Evolutionary conservation across 2,888 invertebrate species (phyloP), one percentile per base, ranked within the genome.

Genomic region (Noctuana brunneofusca): DNA sequence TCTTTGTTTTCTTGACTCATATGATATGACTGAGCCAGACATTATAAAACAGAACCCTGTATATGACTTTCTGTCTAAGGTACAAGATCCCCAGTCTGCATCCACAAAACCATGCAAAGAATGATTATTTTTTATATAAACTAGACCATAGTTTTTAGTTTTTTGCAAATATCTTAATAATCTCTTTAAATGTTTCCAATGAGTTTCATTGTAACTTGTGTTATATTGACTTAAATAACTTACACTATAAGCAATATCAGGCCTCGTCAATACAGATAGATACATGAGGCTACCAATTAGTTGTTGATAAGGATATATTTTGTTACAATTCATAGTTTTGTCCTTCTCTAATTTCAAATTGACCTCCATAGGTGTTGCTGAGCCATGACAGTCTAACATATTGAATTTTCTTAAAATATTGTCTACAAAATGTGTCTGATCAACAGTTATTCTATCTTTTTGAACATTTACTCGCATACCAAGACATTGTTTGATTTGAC

Each of bases 1-100:
- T 58, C 58, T 69, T 53, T 78, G 75, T 65, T 77, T 77, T 24
- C 49, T 71, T 57, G 70, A 72, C 52, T 71, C 72, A 68, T 70
- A 78, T 3, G 75, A 76, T 52, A 80, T 66, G 4, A 67, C 71
- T 55, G 66, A 58, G 38, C 66, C 67, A 43, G 70, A 70, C 16
- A 74, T 41, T 22, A 65, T 66, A 66, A 79, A 76, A 62, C 57
- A 64, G 66, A 60, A 75, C 0, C 75, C 76, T 27, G 54, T 41
- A 35, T 41, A 64, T 3, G 58, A 64, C 30, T n/a, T 18, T 20
- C 60, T 65, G 54, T 65, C 65, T 16, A 43, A 43, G 3, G 43
- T 43, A 12, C 43, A 43, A 6, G 43, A 43, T 12, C 14, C 65
- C 59, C 50, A 63, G 58, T 63, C 60, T 22, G 65, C 63, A 63